Conservation (phyloP, 2,888 invertebrate species). For the Synergus itoensis region DNA sequence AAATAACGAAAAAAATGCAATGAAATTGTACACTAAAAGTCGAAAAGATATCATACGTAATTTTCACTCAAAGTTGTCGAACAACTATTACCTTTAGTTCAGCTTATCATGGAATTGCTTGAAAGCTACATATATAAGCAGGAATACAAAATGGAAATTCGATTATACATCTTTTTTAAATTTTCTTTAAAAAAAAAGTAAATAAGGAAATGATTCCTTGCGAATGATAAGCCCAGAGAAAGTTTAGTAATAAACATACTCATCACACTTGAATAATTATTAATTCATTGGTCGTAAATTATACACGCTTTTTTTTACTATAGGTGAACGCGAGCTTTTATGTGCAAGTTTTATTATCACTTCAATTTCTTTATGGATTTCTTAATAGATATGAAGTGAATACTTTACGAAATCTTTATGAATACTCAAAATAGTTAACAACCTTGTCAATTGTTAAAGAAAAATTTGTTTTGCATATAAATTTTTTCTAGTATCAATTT, state of each 20-base stretch:
- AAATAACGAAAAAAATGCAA: neutral
- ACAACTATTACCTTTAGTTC: neutral
- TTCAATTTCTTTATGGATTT: neutral
- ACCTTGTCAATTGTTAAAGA: no score
- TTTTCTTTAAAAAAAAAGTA: neutral
- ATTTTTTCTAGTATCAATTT: neutral
- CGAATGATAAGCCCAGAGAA: slow-evolving; percentile 20
- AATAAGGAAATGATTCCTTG: neutral
- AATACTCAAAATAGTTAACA: neutral
- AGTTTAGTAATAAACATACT: slow-evolving; percentile 22
- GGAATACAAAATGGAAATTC: slow-evolving; percentile 1
- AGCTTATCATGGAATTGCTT: neutral
- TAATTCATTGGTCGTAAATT: neutral
- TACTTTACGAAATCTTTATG: no score
- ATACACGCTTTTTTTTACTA: neutral
- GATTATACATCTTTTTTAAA: neutral
- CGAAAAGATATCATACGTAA: neutral
- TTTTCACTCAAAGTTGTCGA: neutral
- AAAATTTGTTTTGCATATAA: neutral
- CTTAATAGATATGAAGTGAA: neutral
- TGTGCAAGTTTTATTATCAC: neutral
- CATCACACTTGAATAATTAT: slow-evolving; percentile 10
- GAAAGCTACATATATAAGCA: neutral
- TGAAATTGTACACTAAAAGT: neutral
- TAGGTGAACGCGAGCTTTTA: neutral